Conservation (phyloP, 2,113 vertebrate species). For the Cyprinodon tularosa region DNA sequence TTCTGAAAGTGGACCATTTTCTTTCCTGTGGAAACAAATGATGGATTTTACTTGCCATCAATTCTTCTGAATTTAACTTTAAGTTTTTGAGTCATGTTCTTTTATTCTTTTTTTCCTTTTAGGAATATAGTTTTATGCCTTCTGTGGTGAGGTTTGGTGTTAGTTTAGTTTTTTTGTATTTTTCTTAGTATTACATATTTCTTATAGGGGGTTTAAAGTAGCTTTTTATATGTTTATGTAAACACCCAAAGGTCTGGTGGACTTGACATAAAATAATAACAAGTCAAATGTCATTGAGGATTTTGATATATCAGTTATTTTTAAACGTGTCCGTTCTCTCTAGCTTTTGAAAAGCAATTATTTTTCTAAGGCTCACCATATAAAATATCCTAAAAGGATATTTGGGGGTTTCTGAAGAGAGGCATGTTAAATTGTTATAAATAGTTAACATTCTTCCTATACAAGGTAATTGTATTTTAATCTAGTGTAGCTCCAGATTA, state of each 20-base stretch:
- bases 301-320: slow-evolving; percentile 42
- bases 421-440: no score
- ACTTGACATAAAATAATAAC: slow-evolving; percentile 23
- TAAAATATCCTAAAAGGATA: no score
- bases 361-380: no score
- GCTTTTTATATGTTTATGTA: slow-evolving; percentile 26
- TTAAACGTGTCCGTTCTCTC: slow-evolving; percentile 49
- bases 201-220: not conserved
- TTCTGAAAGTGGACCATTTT: slow-evolving; percentile 71
- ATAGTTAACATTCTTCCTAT: no score
- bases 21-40: slow-evolving; percentile 47
- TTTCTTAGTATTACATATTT: no score
- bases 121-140: no score
- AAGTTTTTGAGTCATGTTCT: slow-evolving; percentile 28
- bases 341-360: not conserved
- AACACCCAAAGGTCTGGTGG: slow-evolving; percentile 9
- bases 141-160: not conserved
- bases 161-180: no score
- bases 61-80: slow-evolving; percentile 20
- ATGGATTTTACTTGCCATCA: slow-evolving; percentile 51
- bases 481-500: no score
- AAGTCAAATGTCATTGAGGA: slow-evolving; percentile 45
- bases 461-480: no score
- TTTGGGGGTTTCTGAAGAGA: no score
- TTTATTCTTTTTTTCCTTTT: not conserved